Base-by-base conservation (phyloP, 1,140 invertebrate genomes). In the Neodiprion pinetum region DNA sequence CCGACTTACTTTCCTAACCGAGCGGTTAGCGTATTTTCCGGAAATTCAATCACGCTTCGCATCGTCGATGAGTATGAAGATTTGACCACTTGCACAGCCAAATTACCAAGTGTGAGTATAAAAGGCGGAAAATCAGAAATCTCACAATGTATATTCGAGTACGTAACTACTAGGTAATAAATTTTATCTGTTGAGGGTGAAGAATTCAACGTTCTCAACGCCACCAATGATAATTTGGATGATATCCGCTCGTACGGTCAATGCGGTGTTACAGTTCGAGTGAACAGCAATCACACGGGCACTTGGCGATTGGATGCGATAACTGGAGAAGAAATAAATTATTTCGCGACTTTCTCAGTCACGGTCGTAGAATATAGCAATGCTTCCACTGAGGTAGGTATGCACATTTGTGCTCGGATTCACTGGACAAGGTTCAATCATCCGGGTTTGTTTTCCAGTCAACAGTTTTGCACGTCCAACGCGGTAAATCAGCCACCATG, bases 241-340 rank as follows among this genome's bases (percentile, higher is more conserved):
- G 48, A 70, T 28, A 74, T 75, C 23, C 10, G 74, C 48, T 67
- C 70, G 53, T 77, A 77, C 49, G 74, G 73, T 14, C 66, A 76
- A 23, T 83, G 81, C 47, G 81, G 80, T 11, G 76, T 79, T 1
- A 50, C 72, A 74, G 76, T 80, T 67, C 73, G 70, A 66, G 67
- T 78, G 9, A 72, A 78, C 65, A 23, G 28, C 12, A 75, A 67
- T 11, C 65, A 50, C 1, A 48, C 12, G 11, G 73, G 76, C 50
- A 28, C 67, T 40, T 83, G 78, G 80, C 74, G 72, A 48, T 77
- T 28, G 70, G 74, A 23, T 69, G 73, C 28, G 67, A 76, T 40
- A 71, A 73, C 0, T 61, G 53, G 53, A 61, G 53, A 61, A 61
- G n/a, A 61, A 12, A 12, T 61, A 17, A 61, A 14, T 9, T 61